phyloP scores from a whole-genome alignment of 2,797 vertebrate genomes.

The Platalea minor region DNA sequence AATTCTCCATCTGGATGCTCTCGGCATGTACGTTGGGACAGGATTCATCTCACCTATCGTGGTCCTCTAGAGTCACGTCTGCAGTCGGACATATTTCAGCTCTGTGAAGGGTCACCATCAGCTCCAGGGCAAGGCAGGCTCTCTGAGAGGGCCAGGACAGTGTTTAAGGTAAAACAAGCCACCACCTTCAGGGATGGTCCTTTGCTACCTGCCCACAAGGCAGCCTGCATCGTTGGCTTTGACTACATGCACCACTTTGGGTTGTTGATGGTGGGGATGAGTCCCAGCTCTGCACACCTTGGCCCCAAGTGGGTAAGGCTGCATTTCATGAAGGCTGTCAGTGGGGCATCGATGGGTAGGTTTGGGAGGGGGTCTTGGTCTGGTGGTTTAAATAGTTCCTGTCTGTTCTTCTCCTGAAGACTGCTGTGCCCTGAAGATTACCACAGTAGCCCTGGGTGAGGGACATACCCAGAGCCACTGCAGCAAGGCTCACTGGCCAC shows the following conservation, averaged over 20 bases:
- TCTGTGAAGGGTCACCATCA: neutral
- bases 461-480: neutral
- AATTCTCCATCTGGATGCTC: conserved; percentile 50
- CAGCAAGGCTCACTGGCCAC: neutral
- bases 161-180: neutral
- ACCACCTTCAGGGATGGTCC: neutral
- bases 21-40: rapidly evolving
- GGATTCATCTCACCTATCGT: neutral
- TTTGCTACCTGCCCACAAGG: neutral
- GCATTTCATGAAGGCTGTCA: neutral
- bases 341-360: rapidly evolving
- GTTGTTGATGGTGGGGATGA: neutral
- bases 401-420: neutral
- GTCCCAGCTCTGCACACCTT: neutral
- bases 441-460: neutral
- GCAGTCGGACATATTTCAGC: neutral
- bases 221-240: neutral
- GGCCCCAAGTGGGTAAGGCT: neutral
- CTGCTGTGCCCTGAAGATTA: neutral
- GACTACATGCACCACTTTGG: rapidly evolving
- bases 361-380: neutral
- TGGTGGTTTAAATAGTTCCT: neutral
- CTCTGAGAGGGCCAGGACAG: neutral
- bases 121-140: neutral
- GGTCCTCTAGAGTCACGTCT: neutral